A percentile compares a stretch with the other conserved stretches of the same genome.
phyloP scores from a whole-genome alignment of 2,888 invertebrate species.

The Cerastis leucographa region DNA sequence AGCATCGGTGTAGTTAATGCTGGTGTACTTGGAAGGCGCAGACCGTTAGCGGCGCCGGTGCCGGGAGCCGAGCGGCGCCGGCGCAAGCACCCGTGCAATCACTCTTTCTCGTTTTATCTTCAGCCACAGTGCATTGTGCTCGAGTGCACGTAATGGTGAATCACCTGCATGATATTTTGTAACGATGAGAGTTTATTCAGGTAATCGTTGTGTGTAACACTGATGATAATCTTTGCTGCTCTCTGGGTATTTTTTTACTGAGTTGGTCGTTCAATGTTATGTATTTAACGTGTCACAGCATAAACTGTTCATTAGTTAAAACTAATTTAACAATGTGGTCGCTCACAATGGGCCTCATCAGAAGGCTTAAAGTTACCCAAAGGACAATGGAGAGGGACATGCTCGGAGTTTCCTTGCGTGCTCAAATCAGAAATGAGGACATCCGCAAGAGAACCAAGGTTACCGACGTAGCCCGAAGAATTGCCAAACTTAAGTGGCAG shows the following conservation, averaged over 20 bases:
- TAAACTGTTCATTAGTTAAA: too few species aligned
- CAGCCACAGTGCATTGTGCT: slow-evolving; percentile 55
- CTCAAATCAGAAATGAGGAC: too few species aligned
- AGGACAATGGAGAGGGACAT: too few species aligned
- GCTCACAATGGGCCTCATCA: too few species aligned
- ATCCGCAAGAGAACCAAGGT: too few species aligned
- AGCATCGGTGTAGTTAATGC: slow-evolving; percentile 76
- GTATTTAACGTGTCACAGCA: neutral
- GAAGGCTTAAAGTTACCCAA: too few species aligned
- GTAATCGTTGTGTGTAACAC: slow-evolving; percentile 22
- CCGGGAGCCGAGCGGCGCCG: slow-evolving; percentile 77
- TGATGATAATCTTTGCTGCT: slow-evolving; percentile 15
- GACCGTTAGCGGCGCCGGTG: slow-evolving; percentile 82
- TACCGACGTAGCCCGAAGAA: too few species aligned
- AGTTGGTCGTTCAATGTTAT: neutral
- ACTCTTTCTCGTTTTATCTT: slow-evolving; percentile 74
- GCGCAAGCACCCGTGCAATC: slow-evolving; percentile 77
- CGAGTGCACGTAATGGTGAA: slow-evolving; percentile 56
- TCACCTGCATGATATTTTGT: slow-evolving; percentile 58
- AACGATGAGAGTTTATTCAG: slow-evolving; percentile 46
- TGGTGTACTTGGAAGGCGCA: slow-evolving; percentile 82
- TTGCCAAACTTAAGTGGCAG: too few species aligned
- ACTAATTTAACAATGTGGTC: too few species aligned
- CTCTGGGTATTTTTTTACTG: neutral
- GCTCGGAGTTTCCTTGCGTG: too few species aligned